Conservation (phyloP, 2,888 invertebrate genomes). For the Drosophila phalerata region DNA sequence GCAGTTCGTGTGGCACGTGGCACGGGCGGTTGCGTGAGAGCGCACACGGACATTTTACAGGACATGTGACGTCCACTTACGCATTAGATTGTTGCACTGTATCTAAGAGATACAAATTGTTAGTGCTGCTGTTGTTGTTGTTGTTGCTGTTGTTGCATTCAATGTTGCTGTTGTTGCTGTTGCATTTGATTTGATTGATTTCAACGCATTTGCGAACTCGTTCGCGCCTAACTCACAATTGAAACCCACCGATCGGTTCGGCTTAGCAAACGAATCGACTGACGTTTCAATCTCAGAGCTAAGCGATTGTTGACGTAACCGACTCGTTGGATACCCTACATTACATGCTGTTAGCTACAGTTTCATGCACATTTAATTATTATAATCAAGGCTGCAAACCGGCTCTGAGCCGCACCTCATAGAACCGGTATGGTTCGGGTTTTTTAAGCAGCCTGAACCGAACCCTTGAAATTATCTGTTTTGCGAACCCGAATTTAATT, state of each 20-base stretch:
- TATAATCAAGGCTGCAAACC: no score
- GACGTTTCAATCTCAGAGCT: slow-evolving; percentile 10
- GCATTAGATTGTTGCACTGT: slow-evolving; percentile 55
- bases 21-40: slow-evolving; percentile 67
- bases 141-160: slow-evolving; percentile 11
- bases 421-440: no score
- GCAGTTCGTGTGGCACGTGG: slow-evolving; percentile 41
- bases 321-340: slow-evolving; percentile 16
- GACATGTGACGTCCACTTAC: slow-evolving; percentile 58
- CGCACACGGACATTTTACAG: slow-evolving; percentile 85
- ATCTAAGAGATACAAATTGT: slow-evolving; percentile 8
- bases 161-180: slow-evolving; percentile 5
- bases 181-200: slow-evolving; percentile 45
- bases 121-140: slow-evolving; percentile 22
- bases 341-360: no score
- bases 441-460: no score
- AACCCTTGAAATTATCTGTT: no score
- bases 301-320: background rate
- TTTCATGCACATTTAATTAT: background rate
- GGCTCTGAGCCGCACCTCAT: no score
- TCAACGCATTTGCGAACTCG: slow-evolving; percentile 59
- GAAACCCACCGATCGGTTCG: slow-evolving; percentile 23
- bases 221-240: slow-evolving; percentile 55
- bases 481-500: no score
- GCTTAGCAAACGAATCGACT: background rate